These are phyloP conservation scores for Camptogramma bilineatum DNA, from an alignment of 2,888 invertebrate species.

Conservation along the genomic window DNA sequence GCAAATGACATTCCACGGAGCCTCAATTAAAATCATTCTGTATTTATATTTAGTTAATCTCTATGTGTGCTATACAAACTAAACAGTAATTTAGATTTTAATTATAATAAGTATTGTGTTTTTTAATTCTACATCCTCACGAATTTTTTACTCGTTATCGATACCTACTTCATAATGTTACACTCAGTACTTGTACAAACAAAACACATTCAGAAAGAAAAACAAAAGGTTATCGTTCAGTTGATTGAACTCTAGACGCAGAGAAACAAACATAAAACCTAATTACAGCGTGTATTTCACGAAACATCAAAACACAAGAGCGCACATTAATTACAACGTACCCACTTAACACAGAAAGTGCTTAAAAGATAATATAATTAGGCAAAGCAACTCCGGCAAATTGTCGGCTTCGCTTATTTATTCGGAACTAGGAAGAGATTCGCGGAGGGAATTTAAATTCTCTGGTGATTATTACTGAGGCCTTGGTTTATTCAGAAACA, in stretches of 20 bases:
- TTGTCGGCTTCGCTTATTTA: constrained; percentile 70
- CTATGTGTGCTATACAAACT: too few relatives aligned
- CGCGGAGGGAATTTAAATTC: constrained; percentile 75
- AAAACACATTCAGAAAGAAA: not conserved
- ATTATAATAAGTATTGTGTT: too few relatives aligned
- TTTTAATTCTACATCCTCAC: too few relatives aligned
- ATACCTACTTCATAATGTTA: too few relatives aligned
- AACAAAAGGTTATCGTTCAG: not conserved
- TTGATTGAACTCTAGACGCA: not conserved
- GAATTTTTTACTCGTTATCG: too few relatives aligned
- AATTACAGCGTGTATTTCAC: constrained; percentile 32
- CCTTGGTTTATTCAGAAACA: not conserved
- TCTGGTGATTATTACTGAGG: constrained; percentile 50
- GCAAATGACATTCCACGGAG: too few relatives aligned
- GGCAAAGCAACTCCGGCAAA: constrained; percentile 70
- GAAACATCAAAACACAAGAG: constrained; percentile 42
- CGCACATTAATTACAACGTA: constrained; percentile 61
- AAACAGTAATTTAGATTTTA: too few relatives aligned
- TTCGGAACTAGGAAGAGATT: constrained; percentile 60
- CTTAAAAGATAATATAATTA: constrained; percentile 66
- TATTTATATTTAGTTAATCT: too few relatives aligned
- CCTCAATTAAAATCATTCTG: too few relatives aligned
- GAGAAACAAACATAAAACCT: constrained; percentile 21
- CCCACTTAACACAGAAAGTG: constrained; percentile 58
- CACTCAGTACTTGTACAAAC: too few relatives aligned